Evolutionary conservation across 1,140 invertebrate species (phyloP).

Genomic region (Acyrthosiphon pisum): DNA sequence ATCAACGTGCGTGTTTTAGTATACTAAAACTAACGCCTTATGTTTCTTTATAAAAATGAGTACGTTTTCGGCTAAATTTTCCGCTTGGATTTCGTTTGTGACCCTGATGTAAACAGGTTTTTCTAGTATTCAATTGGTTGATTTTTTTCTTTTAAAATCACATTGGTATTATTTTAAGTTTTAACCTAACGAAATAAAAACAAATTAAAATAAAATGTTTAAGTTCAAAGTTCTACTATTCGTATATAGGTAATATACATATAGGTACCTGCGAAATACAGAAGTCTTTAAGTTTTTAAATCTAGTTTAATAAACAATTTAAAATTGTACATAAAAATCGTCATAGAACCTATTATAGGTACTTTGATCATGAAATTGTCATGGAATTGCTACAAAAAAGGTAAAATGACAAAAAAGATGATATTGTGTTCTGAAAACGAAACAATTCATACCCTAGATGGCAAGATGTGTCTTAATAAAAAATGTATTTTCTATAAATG

Average conservation of each 20-base stretch:
- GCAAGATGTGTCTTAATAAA: no score
- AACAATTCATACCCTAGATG: no score
- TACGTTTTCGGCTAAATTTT: not conserved
- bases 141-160: not conserved
- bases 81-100: not conserved
- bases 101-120: slow-evolving; percentile 27
- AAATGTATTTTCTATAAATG: no score
- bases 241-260: not conserved
- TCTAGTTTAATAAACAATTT: not conserved
- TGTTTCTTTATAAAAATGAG: not conserved
- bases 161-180: not conserved
- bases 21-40: not conserved
- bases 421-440: no score
- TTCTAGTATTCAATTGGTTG: not conserved
- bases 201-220: not conserved
- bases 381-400: not conserved
- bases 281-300: no score
- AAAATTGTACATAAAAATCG: not conserved
- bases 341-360: not conserved
- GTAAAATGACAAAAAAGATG: not conserved
- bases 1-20: no score
- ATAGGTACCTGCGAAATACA: no score
- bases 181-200: not conserved
- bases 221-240: not conserved
- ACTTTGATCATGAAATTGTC: not conserved